Conservation (phyloP, 2,888 invertebrate genomes). For the Apodemia duryi region DNA sequence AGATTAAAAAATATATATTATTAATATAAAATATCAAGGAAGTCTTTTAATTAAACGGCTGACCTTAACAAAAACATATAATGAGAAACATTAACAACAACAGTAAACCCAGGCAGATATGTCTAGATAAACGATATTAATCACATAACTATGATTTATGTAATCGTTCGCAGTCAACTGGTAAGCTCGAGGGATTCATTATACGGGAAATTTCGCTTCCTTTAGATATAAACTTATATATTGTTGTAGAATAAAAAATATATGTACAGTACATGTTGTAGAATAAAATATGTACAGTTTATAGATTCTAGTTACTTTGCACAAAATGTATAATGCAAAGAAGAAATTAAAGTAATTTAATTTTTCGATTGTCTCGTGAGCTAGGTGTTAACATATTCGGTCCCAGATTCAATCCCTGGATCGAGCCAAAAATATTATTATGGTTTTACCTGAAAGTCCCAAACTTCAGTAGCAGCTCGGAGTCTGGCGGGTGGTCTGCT, state of each 20-base stretch:
- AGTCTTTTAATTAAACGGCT: not conserved
- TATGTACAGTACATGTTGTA: no score
- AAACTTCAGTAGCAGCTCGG: no score
- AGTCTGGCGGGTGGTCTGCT: no score
- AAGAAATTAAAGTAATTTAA: no score
- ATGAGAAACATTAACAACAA: not conserved
- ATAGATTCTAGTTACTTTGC: not conserved
- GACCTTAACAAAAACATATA: not conserved
- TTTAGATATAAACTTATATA: not conserved
- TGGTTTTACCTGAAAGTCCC: no score
- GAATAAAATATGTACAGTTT: not conserved
- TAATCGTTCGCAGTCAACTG: slow-evolving; percentile 1
- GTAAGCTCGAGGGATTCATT: not conserved
- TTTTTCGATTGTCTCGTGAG: no score
- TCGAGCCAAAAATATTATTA: no score
- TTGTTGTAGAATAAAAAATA: not conserved
- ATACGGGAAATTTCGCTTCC: not conserved
- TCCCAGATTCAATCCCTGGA: no score
- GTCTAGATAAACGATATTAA: slow-evolving; percentile 4
- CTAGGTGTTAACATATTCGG: no score
- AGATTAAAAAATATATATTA: no score
- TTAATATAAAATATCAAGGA: not conserved
- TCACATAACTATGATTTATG: slow-evolving; percentile 9
- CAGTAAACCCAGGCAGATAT: slow-evolving; percentile 2
- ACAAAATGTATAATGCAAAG: no score